phyloP scores from a whole-genome alignment of 92 coral and sea anemone species.

The Epizoanthus scotinus region DNA sequence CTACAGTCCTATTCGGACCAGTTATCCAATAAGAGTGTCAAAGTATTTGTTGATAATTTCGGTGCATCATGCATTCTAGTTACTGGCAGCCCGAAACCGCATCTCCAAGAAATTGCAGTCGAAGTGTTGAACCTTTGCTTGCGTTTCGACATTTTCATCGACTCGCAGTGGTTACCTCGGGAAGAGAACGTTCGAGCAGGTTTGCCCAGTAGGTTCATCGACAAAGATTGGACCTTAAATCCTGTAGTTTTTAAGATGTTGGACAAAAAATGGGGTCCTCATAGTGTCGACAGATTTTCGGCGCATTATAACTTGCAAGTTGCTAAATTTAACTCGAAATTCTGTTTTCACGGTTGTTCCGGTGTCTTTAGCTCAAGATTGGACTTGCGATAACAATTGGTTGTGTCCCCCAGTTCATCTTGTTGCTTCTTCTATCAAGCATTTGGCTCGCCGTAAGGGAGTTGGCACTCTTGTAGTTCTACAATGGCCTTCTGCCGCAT shows the following conservation, averaged over 20 bases:
- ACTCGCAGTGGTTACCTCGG: too few species aligned
- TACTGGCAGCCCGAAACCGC: constrained; percentile 40
- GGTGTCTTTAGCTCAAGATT: constrained; percentile 23
- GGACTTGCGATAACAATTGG: constrained; percentile 36
- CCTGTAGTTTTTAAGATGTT: constrained; percentile 30
- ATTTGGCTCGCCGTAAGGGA: not conserved
- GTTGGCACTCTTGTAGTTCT: constrained; percentile 30
- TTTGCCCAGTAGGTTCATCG: constrained; percentile 27
- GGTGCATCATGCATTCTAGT: constrained; percentile 33
- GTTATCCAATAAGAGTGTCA: constrained; percentile 13
- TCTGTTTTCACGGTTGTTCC: constrained; percentile 24
- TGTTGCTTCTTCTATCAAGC: not conserved
- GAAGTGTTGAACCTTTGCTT: constrained; percentile 29
- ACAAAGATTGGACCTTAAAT: constrained; percentile 41
- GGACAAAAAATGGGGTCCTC: constrained; percentile 20
- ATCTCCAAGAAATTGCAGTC: constrained; percentile 29
- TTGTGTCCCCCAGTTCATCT: constrained; percentile 34
- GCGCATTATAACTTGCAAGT: constrained; percentile 21
- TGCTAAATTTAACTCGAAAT: constrained; percentile 19
- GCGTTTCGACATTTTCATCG: too few species aligned
- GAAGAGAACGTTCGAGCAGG: constrained; percentile 42
- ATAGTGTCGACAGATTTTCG: constrained; percentile 11
- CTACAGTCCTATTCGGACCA: constrained; percentile 19
- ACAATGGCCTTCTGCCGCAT: constrained; percentile 27
- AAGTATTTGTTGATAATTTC: constrained; percentile 35